phyloP scores from a whole-genome alignment of 1,140 invertebrate genomes.

The Ceratina calcarata region DNA sequence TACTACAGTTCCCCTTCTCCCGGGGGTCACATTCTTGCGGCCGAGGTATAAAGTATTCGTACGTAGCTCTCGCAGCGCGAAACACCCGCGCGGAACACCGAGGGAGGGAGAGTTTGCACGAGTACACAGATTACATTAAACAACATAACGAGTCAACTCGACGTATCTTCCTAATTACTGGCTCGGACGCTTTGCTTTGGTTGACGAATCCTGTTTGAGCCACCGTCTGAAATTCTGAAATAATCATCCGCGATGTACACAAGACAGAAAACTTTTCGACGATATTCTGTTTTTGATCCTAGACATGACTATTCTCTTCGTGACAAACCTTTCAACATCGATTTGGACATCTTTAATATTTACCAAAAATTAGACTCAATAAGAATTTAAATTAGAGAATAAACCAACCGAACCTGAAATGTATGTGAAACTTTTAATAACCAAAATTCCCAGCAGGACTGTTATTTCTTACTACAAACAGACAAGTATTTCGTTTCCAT shows the following conservation, averaged over 20 bases:
- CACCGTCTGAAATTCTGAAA: conserved; percentile 9
- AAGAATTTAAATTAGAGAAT: too few species aligned
- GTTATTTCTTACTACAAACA: neutral
- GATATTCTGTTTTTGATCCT: neutral
- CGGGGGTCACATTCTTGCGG: conserved; percentile 53
- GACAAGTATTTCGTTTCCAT: neutral
- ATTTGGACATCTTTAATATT: too few species aligned
- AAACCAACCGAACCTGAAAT: too few species aligned
- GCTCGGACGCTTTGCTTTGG: conserved; percentile 39
- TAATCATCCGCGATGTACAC: conserved; percentile 10
- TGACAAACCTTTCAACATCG: too few species aligned
- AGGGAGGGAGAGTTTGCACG: conserved; percentile 46
- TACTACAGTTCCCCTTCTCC: conserved; percentile 21
- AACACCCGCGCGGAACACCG: conserved; percentile 30
- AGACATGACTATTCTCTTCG: too few species aligned
- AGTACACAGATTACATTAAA: conserved; percentile 59
- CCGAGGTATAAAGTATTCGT: conserved; percentile 39
- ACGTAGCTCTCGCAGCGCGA: conserved; percentile 17
- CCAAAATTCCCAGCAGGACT: neutral
- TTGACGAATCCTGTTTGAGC: conserved; percentile 27
- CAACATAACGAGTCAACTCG: conserved; percentile 56
- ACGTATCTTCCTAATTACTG: conserved; percentile 59
- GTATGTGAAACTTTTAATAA: too few species aligned
- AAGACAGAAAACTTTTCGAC: neutral
- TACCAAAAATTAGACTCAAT: too few species aligned